phyloP scores from a whole-genome alignment of 2,113 vertebrate genomes.

The Colius striatus region DNA sequence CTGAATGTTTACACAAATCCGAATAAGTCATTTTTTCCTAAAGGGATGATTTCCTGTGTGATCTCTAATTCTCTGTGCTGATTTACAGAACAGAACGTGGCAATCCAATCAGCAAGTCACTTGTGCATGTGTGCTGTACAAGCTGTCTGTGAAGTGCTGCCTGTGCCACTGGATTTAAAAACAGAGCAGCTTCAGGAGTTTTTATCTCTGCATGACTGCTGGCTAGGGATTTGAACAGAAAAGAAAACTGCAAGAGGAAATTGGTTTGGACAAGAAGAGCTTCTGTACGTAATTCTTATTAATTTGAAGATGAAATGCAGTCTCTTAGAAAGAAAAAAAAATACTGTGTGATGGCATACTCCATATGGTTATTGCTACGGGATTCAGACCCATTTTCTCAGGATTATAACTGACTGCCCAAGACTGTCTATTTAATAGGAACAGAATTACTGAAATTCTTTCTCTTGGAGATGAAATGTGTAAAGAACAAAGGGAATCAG shows the following conservation, averaged over 20 bases:
- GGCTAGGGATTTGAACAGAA: conserved; percentile 51
- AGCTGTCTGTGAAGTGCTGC: conserved; percentile 34
- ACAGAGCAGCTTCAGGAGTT: conserved; percentile 43
- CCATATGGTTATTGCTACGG: background rate
- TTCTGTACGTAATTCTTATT: conserved; percentile 65
- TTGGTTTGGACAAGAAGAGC: conserved; percentile 50
- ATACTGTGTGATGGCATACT: conserved; percentile 11
- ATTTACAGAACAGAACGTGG: conserved; percentile 50
- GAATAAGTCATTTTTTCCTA: background rate
- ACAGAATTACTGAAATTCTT: background rate
- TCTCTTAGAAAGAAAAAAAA: conserved; percentile 27
- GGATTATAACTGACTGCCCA: conserved; percentile 21
- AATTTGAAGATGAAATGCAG: conserved; percentile 52
- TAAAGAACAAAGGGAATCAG: background rate
- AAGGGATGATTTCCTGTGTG: conserved; percentile 53
- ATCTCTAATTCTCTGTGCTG: conserved; percentile 46
- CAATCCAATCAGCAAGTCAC: conserved; percentile 47
- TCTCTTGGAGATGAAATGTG: background rate
- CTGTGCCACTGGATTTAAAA: conserved; percentile 52
- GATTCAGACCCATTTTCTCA: background rate
- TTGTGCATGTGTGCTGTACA: background rate
- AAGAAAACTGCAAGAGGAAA: conserved; percentile 47
- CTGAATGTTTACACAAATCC: background rate
- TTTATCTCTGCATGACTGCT: conserved; percentile 56
- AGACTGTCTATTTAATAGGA: background rate